phyloP scores from a whole-genome alignment of 2,797 vertebrate species.

The Scolopax rusticola region DNA sequence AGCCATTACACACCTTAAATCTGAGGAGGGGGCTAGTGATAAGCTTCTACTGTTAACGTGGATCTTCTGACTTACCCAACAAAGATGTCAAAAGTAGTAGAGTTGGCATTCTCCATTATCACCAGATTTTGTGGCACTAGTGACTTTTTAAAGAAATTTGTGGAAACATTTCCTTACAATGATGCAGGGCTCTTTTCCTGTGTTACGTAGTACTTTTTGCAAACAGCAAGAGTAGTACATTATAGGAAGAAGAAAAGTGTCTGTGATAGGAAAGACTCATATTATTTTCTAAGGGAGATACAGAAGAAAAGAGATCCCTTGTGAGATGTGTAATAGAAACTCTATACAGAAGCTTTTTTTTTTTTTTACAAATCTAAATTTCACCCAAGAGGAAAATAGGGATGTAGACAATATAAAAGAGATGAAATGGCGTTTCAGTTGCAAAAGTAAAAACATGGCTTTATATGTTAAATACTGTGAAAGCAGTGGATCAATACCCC shows the following conservation, averaged over 20 bases:
- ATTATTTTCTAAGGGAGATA: neutral
- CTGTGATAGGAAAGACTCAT: neutral
- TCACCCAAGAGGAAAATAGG: neutral
- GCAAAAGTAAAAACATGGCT: neutral
- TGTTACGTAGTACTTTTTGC: neutral
- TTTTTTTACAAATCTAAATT: neutral
- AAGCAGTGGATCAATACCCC: neutral
- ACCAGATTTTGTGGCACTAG: neutral
- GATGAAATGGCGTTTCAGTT: neutral
- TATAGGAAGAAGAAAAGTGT: neutral
- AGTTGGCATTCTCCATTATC: neutral
- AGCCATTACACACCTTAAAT: neutral
- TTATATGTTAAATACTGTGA: neutral
- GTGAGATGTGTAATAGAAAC: neutral
- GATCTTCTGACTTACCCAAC: neutral
- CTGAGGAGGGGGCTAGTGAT: neutral
- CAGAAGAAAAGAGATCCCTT: neutral
- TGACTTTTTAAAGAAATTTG: neutral
- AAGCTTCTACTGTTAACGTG: neutral
- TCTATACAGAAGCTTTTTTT: neutral
- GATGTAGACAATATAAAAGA: neutral
- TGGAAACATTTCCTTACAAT: neutral
- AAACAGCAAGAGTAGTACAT: neutral
- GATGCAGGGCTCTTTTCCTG: accelerated
- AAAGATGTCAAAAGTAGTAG: neutral